A percentile compares a stretch with the other conserved stretches of the same genome.
These are phyloP conservation scores for Drosophila lutescens DNA, from an alignment of 2,888 invertebrate species.

Conservation along the genomic window DNA sequence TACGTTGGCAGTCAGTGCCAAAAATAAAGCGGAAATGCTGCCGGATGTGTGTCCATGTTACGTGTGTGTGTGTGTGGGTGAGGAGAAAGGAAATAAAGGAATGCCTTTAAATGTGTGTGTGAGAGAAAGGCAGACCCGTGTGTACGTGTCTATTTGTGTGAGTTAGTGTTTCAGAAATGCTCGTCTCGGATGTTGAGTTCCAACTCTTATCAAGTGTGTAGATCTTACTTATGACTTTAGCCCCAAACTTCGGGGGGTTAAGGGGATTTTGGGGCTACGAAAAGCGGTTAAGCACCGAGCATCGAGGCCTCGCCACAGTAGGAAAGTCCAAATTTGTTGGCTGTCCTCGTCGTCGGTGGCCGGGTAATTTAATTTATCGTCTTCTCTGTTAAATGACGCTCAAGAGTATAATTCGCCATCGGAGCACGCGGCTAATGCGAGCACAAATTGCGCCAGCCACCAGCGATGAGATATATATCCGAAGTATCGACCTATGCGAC, in stretches of 20 bases:
- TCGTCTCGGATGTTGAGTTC: constrained; percentile 75
- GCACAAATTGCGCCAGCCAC: constrained; percentile 67
- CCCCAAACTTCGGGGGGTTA: constrained; percentile 38
- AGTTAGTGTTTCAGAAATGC: constrained; percentile 78
- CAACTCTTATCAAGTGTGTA: constrained; percentile 78
- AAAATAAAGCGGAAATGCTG: constrained; percentile 73
- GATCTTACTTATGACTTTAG: constrained; percentile 79
- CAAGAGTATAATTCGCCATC: constrained; percentile 76
- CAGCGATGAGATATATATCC: constrained; percentile 14
- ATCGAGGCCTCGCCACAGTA: constrained; percentile 29
- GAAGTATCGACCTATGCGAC: constrained; percentile 39
- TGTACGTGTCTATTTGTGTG: constrained; percentile 76
- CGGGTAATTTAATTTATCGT: constrained; percentile 80
- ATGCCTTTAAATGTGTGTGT: constrained; percentile 19
- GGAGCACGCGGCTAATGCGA: constrained; percentile 73
- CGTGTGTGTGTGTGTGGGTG: constrained; percentile 4
- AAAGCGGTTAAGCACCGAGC: constrained; percentile 23
- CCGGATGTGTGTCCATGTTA: constrained; percentile 56
- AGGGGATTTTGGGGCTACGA: not conserved
- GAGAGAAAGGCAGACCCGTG: constrained; percentile 23
- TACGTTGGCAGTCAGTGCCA: constrained; percentile 64
- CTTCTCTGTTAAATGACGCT: constrained; percentile 77
- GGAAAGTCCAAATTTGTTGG: constrained; percentile 76
- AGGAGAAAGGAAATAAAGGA: constrained; percentile 12
- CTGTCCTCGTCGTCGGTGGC: constrained; percentile 52